Evolutionary conservation across 92 coral and sea anemone species (phyloP).

Genomic region (Epizoanthus stellaris): DNA sequence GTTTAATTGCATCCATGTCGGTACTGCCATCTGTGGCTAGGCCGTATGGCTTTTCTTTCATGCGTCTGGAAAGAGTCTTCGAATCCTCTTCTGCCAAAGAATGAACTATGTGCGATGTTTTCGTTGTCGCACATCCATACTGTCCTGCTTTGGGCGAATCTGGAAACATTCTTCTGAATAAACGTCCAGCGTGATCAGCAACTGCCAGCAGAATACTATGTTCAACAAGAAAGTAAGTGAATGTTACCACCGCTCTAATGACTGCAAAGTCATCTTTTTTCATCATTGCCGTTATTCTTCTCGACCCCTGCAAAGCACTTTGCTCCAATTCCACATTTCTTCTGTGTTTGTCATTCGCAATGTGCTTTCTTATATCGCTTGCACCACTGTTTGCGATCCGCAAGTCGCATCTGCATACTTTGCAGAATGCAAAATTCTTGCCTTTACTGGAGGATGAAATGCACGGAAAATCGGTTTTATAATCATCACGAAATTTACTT

Average conservation of each 20-base stretch:
- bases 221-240: constrained; percentile 50
- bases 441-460: not conserved
- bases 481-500: constrained; percentile 15
- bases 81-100: not conserved
- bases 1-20: not conserved
- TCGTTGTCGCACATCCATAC: too few species aligned
- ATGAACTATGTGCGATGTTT: not conserved
- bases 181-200: constrained; percentile 50
- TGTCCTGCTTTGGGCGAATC: too few species aligned
- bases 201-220: constrained; percentile 47
- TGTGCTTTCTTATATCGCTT: not conserved
- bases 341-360: not conserved
- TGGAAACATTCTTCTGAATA: constrained; percentile 44
- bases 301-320: not conserved
- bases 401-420: not conserved
- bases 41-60: not conserved
- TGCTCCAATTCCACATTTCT: not conserved
- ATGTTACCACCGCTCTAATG: constrained; percentile 51
- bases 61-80: not conserved
- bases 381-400: not conserved
- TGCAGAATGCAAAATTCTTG: not conserved
- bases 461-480: not conserved
- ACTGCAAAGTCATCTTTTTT: not conserved
- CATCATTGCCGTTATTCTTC: not conserved
- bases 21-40: not conserved